Evolutionary conservation across 2,797 vertebrate genomes (phyloP).

Genomic region (Okamejei kenojei): DNA sequence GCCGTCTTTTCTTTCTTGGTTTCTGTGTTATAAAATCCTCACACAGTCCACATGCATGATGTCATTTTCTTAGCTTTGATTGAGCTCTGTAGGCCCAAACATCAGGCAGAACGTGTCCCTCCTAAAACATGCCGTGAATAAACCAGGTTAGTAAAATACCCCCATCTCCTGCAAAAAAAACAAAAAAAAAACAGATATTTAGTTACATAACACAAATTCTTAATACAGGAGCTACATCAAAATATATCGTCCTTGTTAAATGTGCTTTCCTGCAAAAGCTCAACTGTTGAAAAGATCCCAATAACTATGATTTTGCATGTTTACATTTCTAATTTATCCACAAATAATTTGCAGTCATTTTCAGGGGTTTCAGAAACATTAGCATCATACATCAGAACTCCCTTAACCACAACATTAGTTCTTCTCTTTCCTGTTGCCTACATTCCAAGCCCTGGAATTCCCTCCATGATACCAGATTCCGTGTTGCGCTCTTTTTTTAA

Average conservation of each 20-base stretch:
- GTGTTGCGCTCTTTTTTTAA: background rate
- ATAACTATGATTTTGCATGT: background rate
- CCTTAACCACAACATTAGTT: background rate
- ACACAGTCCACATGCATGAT: background rate
- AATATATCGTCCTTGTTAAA: background rate
- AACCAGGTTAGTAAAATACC: background rate
- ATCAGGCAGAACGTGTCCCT: background rate
- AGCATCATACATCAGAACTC: background rate
- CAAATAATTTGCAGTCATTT: background rate
- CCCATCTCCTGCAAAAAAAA: background rate
- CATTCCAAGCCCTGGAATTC: background rate
- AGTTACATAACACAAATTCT: background rate
- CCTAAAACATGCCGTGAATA: background rate
- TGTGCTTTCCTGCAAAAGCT: background rate
- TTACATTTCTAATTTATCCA: background rate
- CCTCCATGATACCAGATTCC: background rate
- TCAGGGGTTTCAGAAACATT: background rate
- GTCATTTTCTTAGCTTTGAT: background rate
- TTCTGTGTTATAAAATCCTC: background rate
- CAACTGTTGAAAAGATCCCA: background rate
- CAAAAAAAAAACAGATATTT: background rate
- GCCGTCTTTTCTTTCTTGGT: background rate
- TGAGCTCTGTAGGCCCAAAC: background rate
- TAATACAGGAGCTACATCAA: background rate
- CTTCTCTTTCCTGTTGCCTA: no score